Base-by-base conservation (phyloP, 1,140 invertebrate genomes). In the Notospermus geniculatus region DNA sequence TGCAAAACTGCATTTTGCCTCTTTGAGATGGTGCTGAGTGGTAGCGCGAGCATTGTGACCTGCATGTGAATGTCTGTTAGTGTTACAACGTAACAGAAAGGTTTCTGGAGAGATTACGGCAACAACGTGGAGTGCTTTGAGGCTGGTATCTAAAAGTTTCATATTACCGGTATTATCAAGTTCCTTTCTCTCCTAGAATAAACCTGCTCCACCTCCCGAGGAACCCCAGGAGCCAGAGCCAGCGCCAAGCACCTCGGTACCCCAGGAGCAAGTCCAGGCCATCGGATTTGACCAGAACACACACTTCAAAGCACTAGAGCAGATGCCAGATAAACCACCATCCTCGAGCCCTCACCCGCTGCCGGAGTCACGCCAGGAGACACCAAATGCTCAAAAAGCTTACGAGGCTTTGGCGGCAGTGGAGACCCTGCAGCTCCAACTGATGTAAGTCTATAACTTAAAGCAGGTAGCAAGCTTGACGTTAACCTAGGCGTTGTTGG, bases 281-380 rank as follows among this genome's bases (percentile, higher is more conserved):
- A 71, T 79, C 43, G 77, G 77, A 5, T 55, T 43, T n/a, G 77
- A 79, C 66, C 68, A 71, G 22, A 76, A 79, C 65, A 79, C 77
- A 17, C 75, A 78, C 62, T 57, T 63, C 30, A 57, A 67, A 29
- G 39, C 4, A 32, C 62, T 75, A 22, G 65, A 69, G 13, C 60
- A 69, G 57, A 63, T 5, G 43, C 41, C 65, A 13, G 56, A 57
- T 25, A 43, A 64, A 45, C 69, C 70, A 59, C 58, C 22, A 36
- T 7, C 23, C 2, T 32, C 25, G 17, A n/a, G n/a, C 54, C 45
- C 30, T n/a, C 1, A 50, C n/a, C 36, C 54, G 22, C 52, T 7
- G 22, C 27, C 22, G 17, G 50, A 50, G 22, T 54, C 25, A 27
- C 41, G 25, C 25, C 53, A 41, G 28, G 70, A 63, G 32, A 65